Conservation (phyloP, 2,797 vertebrate genomes). For the Lacerta agilis region DNA sequence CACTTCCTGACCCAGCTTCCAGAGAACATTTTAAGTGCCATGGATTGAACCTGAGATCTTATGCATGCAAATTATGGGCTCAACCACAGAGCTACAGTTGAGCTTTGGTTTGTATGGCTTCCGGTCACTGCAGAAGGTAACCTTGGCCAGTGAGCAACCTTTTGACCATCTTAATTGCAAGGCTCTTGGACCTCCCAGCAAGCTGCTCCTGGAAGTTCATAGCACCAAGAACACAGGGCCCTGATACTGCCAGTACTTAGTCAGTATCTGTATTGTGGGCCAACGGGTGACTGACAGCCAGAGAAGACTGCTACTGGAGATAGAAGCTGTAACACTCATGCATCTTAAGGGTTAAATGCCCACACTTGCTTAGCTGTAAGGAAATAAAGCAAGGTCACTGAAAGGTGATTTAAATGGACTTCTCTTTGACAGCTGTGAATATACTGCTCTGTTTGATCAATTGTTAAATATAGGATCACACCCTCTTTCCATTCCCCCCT, state of each 20-base stretch:
- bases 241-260: not conserved
- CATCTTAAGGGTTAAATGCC: slow-evolving; percentile 1
- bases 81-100: not conserved
- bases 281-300: not conserved
- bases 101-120: not conserved
- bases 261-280: not conserved
- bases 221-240: not conserved
- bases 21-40: not conserved
- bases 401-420: slow-evolving; percentile 25
- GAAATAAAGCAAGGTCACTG: slow-evolving; percentile 24
- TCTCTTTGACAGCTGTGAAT: slow-evolving; percentile 28
- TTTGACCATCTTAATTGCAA: not conserved
- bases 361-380: slow-evolving; percentile 5
- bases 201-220: not conserved
- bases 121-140: not conserved
- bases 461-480: slow-evolving; percentile 42
- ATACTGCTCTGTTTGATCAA: slow-evolving; percentile 35
- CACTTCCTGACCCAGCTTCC: too few relatives aligned
- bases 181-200: not conserved
- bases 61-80: too few relatives aligned
- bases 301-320: slow-evolving; percentile 11
- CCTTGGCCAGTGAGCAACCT: not conserved
- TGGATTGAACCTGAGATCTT: not conserved
- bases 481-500: slow-evolving; percentile 48
- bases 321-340: not conserved